A percentile compares a stretch with the other conserved stretches of the same genome.
Evolutionary conservation across 2,113 vertebrate species (phyloP).

Genomic region (Pangasianodon hypophthalmus): DNA sequence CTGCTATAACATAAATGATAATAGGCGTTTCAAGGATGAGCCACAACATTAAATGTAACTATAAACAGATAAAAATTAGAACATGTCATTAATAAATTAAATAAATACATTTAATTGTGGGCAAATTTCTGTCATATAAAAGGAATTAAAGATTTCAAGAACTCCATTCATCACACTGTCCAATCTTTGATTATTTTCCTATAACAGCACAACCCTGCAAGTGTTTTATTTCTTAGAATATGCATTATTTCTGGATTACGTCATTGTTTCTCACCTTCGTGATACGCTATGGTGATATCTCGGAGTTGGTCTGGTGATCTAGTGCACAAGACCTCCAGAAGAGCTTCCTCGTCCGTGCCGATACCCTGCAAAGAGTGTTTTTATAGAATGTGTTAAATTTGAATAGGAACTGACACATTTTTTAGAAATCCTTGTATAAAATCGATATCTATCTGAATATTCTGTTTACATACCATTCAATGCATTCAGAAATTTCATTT

Average conservation of each 20-base stretch:
- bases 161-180: background rate
- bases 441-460: background rate
- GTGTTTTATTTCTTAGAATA: background rate
- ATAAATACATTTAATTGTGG: background rate
- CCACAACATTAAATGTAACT: background rate
- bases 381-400: background rate
- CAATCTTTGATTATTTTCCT: background rate
- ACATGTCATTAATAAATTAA: background rate
- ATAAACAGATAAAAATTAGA: background rate
- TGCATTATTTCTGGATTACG: background rate
- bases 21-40: background rate
- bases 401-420: background rate
- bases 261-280: constrained; percentile 64
- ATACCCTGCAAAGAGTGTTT: constrained; percentile 71
- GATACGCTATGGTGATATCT: constrained; percentile 78
- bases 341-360: constrained; percentile 79
- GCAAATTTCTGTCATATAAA: no score
- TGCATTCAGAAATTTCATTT: background rate
- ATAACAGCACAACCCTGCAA: background rate
- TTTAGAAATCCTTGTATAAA: background rate
- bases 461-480: background rate
- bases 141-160: background rate
- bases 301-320: constrained; percentile 77
- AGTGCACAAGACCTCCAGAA: constrained; percentile 82
- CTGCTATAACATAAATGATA: background rate